Evolutionary conservation across 2,888 invertebrate genomes (phyloP).

Genomic region (Drosophila nigricruria): DNA sequence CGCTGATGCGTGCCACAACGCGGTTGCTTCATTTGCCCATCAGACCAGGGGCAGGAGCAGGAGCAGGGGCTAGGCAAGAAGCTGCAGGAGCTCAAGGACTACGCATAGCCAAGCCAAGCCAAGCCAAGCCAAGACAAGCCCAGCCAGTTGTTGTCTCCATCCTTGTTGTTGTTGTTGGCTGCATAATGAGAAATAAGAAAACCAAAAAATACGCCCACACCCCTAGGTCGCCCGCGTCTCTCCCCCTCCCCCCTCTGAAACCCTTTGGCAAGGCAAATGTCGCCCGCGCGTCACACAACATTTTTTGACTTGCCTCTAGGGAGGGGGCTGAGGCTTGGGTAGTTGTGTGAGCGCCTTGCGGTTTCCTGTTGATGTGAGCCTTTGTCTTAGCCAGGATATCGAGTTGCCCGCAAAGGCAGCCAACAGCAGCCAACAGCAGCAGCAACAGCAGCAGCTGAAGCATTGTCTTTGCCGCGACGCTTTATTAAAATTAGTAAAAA

Average conservation of each 20-base stretch:
- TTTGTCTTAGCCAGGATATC: constrained; percentile 76
- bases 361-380: constrained; percentile 78
- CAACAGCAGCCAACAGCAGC: constrained; percentile 20
- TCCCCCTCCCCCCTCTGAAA: background rate
- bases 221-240: background rate
- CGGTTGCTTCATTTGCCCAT: constrained; percentile 64
- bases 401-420: constrained; percentile 58
- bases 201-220: constrained; percentile 28
- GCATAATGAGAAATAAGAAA: constrained; percentile 75
- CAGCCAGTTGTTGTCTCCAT: constrained; percentile 11
- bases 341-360: constrained; percentile 52
- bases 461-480: constrained; percentile 61
- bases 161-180: constrained; percentile 26
- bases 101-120: constrained; percentile 31
- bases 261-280: constrained; percentile 41
- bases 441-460: constrained; percentile 29
- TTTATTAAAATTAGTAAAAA: constrained; percentile 84
- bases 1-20: constrained; percentile 69
- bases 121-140: background rate
- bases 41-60: background rate
- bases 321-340: constrained; percentile 9
- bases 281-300: constrained; percentile 51
- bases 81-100: constrained; percentile 24
- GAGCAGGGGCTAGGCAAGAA: constrained; percentile 3
- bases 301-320: constrained; percentile 31